Evolutionary conservation across 2,888 invertebrate genomes (phyloP).

Genomic region (Argyresthia albistria): DNA sequence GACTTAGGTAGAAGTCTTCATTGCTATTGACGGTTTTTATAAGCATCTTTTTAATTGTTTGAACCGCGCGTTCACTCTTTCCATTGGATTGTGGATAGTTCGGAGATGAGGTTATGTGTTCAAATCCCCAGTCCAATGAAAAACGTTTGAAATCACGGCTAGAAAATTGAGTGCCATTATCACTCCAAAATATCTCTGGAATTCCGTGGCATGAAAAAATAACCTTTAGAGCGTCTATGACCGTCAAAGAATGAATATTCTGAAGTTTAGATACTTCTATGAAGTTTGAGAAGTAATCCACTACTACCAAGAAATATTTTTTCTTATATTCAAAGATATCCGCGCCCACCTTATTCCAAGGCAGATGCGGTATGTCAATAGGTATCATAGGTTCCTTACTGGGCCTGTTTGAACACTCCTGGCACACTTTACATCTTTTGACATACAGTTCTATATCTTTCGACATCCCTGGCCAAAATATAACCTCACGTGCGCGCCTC

Average conservation of each 20-base stretch:
- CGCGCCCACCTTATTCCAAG: too few species aligned
- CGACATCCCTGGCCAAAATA: too few species aligned
- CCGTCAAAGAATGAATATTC: background rate
- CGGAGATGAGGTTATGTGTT: background rate
- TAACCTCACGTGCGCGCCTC: too few species aligned
- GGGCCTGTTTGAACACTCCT: too few species aligned
- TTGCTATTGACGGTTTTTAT: background rate
- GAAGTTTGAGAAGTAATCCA: too few species aligned
- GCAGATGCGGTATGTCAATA: too few species aligned
- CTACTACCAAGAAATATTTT: too few species aligned
- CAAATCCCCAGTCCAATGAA: background rate
- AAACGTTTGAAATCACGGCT: background rate
- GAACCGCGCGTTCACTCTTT: background rate
- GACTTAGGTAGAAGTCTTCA: background rate
- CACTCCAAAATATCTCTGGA: background rate
- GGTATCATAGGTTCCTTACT: too few species aligned
- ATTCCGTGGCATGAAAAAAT: background rate
- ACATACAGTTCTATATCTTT: too few species aligned
- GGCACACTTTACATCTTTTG: too few species aligned
- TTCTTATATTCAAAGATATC: too few species aligned
- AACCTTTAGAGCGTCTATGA: too few species aligned
- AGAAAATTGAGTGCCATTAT: background rate
- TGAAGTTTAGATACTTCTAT: background rate
- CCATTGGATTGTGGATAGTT: background rate
- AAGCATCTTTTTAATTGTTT: background rate